Evolutionary conservation across 2,888 invertebrate species (phyloP), one percentile per base, ranked within the genome.

Genomic region (Xanthostigma xanthostigma): DNA sequence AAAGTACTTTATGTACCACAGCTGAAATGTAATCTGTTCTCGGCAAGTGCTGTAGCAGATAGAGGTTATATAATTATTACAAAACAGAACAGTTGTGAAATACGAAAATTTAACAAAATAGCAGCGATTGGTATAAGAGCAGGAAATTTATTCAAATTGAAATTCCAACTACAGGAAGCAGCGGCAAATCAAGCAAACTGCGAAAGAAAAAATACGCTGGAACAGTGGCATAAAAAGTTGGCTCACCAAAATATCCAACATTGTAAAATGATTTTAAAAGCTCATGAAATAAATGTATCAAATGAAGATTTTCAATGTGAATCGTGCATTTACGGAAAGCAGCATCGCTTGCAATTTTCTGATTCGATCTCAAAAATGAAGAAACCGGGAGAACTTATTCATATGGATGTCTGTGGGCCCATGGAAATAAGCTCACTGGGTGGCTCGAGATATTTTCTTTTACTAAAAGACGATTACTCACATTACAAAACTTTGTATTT

Each of bases 371-470:
- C 17, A 17, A 17, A 17, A 17, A 17, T 4, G 17, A 17, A 17
- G 17, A 17, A 17, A 17, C 17, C 17, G 4, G 17, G 17, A 9
- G 45, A 50, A 14, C 34, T 50, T 14, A 37, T 50, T 2, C 48
- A 45, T 41, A 45, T 35, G n/a, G 50, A 50, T 45, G 13, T 48
- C 8, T 48, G 47, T 48, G 50, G 50, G 13, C 50, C 50, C 5
- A 50, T 50, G 43, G 46, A 50, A 38, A n/a, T 10, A 3, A 10
- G 13, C 12, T 50, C 50, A 36, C 8, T 50, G 12, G 47, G 46
- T 9, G 46, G 46, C 17, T 39, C 50, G 9, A 44, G 34, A 13
- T 49, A 50, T 33, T 50, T 50, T 45, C 13, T 48, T 10, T 34
- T 50, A 33, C 17, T 17, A 17, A 17, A 17, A 17, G 17, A 17